Percentiles rank a stretch among this genome's conserved stretches.
These are phyloP conservation scores for Dromius quadrimaculatus DNA, from an alignment of 2,888 invertebrate species.

Conservation along the genomic window DNA sequence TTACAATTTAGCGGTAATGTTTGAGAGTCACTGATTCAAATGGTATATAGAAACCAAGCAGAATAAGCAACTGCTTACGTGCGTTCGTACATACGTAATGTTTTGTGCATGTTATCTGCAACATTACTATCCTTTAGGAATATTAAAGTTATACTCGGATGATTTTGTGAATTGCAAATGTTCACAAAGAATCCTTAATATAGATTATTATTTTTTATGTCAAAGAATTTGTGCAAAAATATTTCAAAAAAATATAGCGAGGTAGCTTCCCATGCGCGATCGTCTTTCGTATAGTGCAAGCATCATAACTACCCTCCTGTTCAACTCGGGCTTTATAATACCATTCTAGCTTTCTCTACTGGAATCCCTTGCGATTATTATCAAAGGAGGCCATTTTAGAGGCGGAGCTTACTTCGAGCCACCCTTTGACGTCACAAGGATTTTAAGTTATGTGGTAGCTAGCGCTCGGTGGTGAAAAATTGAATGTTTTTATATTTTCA, in stretches of 20 bases:
- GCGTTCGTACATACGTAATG: constrained; percentile 48
- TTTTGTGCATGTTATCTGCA: constrained; percentile 54
- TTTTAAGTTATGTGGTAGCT: constrained; percentile 60
- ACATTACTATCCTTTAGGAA: constrained; percentile 59
- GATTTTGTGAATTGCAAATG: constrained; percentile 14
- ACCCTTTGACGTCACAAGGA: constrained; percentile 55
- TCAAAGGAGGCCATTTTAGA: constrained; percentile 67
- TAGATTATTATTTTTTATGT: no score
- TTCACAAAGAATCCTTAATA: no score
- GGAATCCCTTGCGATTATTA: constrained; percentile 65
- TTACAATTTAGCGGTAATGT: no score
- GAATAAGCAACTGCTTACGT: constrained; percentile 31
- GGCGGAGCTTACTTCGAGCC: constrained; percentile 63
- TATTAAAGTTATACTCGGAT: constrained; percentile 58
- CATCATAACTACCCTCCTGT: constrained; percentile 39
- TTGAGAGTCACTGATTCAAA: no score
- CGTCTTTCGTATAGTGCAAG: constrained; percentile 46
- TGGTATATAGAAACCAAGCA: no score
- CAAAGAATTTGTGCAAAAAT: no score
- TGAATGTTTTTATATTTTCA: constrained; percentile 60
- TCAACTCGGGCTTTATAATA: constrained; percentile 44
- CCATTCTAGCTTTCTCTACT: constrained; percentile 57
- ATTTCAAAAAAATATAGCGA: no score
- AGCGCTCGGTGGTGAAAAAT: constrained; percentile 64
- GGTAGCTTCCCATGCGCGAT: no score